These are phyloP conservation scores for Sclerodermus sp. DNA, from an alignment of 2,888 invertebrate species.

Conservation along the genomic window DNA sequence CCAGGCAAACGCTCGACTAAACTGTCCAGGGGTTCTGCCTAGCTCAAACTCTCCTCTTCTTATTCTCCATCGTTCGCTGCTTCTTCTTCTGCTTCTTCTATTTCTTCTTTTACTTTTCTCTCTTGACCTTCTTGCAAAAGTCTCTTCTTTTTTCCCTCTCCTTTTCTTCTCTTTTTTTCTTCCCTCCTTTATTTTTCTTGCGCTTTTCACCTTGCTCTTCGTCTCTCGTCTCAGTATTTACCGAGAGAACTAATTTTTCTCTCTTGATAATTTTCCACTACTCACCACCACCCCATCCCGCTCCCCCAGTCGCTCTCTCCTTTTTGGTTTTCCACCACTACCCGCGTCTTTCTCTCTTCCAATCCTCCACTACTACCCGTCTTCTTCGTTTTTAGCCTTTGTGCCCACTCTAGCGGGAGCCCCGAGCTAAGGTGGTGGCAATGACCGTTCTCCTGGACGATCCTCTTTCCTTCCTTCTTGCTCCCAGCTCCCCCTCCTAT, in stretches of 20 bases:
- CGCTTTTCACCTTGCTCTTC: conserved; percentile 17
- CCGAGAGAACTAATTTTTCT: too few relatives aligned
- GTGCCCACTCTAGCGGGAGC: conserved; percentile 35
- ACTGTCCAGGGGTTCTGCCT: too few relatives aligned
- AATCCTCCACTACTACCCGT: neutral
- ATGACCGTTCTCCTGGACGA: conserved; percentile 53
- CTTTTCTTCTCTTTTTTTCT: conserved; percentile 1
- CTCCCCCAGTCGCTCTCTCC: neutral
- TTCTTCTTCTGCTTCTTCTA: neutral
- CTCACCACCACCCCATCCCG: too few relatives aligned
- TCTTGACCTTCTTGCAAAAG: conserved; percentile 3
- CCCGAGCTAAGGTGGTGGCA: conserved; percentile 55
- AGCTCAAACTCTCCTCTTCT: conserved; percentile 5
- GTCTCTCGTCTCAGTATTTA: conserved; percentile 24
- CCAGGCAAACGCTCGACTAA: too few relatives aligned
- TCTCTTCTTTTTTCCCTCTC: neutral
- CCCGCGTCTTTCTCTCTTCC: too few relatives aligned
- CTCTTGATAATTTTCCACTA: too few relatives aligned
- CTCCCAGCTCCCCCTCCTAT: conserved; percentile 6
- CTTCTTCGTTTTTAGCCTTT: conserved; percentile 21
- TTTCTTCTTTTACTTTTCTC: conserved; percentile 7
- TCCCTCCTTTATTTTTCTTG: neutral
- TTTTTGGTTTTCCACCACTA: neutral
- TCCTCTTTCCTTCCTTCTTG: conserved; percentile 12
- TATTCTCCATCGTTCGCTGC: conserved; percentile 1